Percentiles rank a stretch among this genome's conserved stretches.
Evolutionary conservation across 2,888 invertebrate genomes (phyloP).

Genomic region (Diadromus collaris): DNA sequence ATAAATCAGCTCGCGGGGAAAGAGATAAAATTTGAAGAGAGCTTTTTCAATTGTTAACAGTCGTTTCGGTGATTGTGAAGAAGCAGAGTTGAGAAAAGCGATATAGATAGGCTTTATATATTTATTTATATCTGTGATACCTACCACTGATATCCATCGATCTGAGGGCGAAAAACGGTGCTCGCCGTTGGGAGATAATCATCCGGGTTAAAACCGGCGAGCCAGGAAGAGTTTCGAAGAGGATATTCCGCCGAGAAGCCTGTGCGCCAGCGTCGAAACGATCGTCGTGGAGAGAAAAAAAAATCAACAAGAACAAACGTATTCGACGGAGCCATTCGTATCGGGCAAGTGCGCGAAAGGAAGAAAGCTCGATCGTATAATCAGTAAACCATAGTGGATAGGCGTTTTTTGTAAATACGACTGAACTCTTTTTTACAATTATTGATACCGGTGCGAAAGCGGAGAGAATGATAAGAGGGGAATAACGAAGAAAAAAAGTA

Average conservation of each 20-base stretch:
- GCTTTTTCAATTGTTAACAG: not conserved
- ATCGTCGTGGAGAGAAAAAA: not conserved
- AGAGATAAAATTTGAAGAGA: conserved; percentile 23
- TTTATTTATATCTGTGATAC: conserved; percentile 80
- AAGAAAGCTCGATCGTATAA: conserved; percentile 52
- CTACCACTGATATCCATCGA: conserved; percentile 76
- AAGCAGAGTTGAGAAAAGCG: conserved; percentile 18
- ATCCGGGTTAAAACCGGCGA: conserved; percentile 28
- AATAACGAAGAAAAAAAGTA: conserved; percentile 11
- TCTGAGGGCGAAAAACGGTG: conserved; percentile 55
- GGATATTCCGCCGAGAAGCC: conserved; percentile 33
- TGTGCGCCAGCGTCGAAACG: conserved; percentile 26
- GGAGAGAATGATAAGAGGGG: conserved; percentile 44
- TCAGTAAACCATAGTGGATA: conserved; percentile 72
- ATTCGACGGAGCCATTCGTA: conserved; percentile 43
- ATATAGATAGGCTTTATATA: conserved; percentile 78
- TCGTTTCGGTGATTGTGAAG: conserved; percentile 5
- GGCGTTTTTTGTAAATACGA: conserved; percentile 79
- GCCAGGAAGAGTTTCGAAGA: not conserved
- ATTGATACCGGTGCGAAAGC: conserved; percentile 72
- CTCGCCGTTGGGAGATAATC: conserved; percentile 50
- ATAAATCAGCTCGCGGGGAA: conserved; percentile 19
- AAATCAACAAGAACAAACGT: conserved; percentile 9
- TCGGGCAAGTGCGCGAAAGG: conserved; percentile 21
- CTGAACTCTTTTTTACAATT: conserved; percentile 79